These are phyloP conservation scores for Apogon talboti DNA, from an alignment of 2,797 vertebrate genomes.

Conservation along the genomic window DNA sequence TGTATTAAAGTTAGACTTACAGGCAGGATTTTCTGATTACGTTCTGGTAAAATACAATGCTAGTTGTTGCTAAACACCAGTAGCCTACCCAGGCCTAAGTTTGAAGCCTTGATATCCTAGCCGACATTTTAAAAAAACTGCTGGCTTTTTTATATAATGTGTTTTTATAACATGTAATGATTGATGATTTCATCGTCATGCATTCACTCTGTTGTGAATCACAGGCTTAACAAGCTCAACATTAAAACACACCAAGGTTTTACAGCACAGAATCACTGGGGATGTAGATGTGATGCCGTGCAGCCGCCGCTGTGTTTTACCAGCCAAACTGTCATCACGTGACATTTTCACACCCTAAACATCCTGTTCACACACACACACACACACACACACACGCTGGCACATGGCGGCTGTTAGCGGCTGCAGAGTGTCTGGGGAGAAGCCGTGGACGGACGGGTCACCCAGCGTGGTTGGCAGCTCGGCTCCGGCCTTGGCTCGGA, in stretches of 20 bases:
- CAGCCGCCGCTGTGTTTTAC: slow-evolving; percentile 28
- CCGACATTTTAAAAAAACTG: background rate
- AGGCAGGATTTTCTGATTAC: too few species aligned
- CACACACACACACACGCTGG: slow-evolving; percentile 24
- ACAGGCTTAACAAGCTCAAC: background rate
- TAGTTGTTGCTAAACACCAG: too few species aligned
- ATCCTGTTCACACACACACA: slow-evolving; percentile 18
- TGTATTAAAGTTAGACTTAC: too few species aligned
- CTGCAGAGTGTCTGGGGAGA: slow-evolving; percentile 56
- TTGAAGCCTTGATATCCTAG: too few species aligned
- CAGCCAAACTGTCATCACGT: slow-evolving; percentile 59
- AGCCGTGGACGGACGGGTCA: slow-evolving; percentile 62
- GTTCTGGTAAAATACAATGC: too few species aligned
- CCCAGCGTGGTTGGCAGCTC: slow-evolving; percentile 73
- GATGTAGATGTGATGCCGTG: slow-evolving; percentile 18
- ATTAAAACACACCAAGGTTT: background rate
- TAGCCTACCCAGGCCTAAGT: too few species aligned
- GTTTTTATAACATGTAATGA: too few species aligned
- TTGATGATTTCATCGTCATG: background rate
- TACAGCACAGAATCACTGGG: slow-evolving; percentile 13
- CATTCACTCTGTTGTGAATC: too few species aligned
- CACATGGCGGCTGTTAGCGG: slow-evolving; percentile 27
- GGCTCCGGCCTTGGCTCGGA: slow-evolving; percentile 67
- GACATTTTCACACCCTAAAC: slow-evolving; percentile 62
- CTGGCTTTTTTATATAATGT: too few species aligned